Base-by-base conservation (phyloP, 1,140 invertebrate species). In the Drosophila burlai region DNA sequence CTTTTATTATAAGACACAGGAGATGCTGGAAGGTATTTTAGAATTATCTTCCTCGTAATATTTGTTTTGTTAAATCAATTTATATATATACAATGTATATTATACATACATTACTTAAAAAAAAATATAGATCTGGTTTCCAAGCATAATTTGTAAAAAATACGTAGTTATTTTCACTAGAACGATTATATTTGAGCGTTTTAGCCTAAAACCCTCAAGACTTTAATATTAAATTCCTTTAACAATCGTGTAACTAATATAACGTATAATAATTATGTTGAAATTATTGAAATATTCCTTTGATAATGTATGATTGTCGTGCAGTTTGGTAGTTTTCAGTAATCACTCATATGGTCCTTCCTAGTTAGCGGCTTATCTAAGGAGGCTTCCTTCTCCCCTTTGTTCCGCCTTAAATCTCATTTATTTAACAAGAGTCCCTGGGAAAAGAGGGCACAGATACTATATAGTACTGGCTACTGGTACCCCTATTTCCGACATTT, bases 371-470 rank as follows among this genome's bases (percentile, higher is more conserved):
- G 55, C 69, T 73, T 61, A 73, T 50, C 69, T 54, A 73, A 50
- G 54, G 38, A 50, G 66, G 21, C 69, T 72, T 50, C 38, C 69
- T 74, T 69, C 38, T 18, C n/a, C n/a, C 65, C 50, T 52, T 78
- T 77, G 42, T 78, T 58, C 29, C 58, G 26, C 50, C 38, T 43
- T n/a, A 89, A 87, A 89, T 87, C 84, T 45, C 67, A 74, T 86
- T 89, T 89, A 80, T 57, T 68, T 54, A 77, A 84, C 82, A 38
- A 43, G 34, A 40, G 38, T 64, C n/a, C 24, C 64, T 21, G 57
- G 59, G 42, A 66, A 63, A 58, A 47, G 34, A 24, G 34, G 38
- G 21, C 42, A 38, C n/a, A n/a, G n/a, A n/a, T n/a, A n/a, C 18
- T 38, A 16, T 26, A 26, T 26, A 55, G 21, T 16, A 38, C 49